Base-by-base conservation (phyloP, 2,888 invertebrate genomes). In the Toxonevra muliebris region DNA sequence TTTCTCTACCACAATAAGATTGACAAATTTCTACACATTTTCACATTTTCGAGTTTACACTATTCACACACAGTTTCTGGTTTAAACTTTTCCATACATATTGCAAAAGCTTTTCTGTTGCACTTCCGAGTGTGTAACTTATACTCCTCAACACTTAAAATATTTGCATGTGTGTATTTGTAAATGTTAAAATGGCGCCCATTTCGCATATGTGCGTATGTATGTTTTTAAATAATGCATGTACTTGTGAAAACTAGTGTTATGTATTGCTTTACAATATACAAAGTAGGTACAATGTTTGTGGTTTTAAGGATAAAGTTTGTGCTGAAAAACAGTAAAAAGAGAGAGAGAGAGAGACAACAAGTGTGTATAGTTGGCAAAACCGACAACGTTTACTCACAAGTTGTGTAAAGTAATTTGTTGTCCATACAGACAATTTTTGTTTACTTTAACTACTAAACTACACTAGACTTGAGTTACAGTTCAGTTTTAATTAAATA, bases 361-460 rank as follows among this genome's bases (percentile, higher is more conserved):
- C 30, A 30, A 30, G 30, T 30, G 30, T 30, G 30, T 30, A 30
- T 30, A 30, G 30, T 13, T 57, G 40, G 15, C 15, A 48, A 15
- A 40, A 30, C 48, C 61, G 30, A 50, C 30, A 61, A 50, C 48
- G 61, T 61, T 61, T 61, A 61, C 30, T 61, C 50, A 30, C 30
- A 59, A 61, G 61, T 61, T 61, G 61, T 30, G 30, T 43, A 12
- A 50, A 61, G 50, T 50, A 61, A 61, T 61, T 61, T 61, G 61
- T 50, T 61, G 30, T 59, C 41, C 17, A 53, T 15, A 48, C 53
- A 53, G 19, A 17, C 53, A 53, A 53, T 15, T 19, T 2, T 12
- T 15, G 15, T 15, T 30, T 30, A 4, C 30, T 4, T 30, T 30
- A 30, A 30, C 30, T 30, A 30, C 30, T 30, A 48, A 48, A 15